Evolutionary conservation across 2,113 vertebrate species (phyloP).

Genomic region (Thamnaconus septentrionalis): DNA sequence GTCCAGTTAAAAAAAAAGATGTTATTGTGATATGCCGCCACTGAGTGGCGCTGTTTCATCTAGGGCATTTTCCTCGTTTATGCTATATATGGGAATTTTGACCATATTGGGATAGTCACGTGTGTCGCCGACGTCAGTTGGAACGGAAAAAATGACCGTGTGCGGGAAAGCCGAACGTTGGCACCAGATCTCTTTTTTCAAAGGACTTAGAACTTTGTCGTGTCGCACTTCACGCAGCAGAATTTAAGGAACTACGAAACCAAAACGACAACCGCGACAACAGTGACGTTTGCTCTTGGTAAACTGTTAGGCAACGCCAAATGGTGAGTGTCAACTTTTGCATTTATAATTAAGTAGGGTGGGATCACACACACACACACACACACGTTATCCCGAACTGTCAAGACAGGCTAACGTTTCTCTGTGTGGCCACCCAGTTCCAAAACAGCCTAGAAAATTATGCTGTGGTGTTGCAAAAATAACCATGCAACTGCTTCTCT

Average conservation of each 20-base stretch:
- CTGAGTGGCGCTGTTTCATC: constrained; percentile 15
- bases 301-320: neutral
- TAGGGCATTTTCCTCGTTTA: rapidly evolving
- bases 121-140: constrained; percentile 28
- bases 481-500: too few species aligned
- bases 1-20: neutral
- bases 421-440: too few species aligned
- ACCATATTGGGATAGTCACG: constrained; percentile 23
- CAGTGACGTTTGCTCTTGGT: neutral
- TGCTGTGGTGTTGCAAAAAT: too few species aligned
- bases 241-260: too few species aligned
- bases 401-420: neutral
- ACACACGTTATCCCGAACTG: neutral
- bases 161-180: constrained; percentile 64
- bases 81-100: constrained; percentile 47
- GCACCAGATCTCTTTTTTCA: constrained; percentile 3
- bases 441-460: too few species aligned
- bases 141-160: constrained; percentile 59
- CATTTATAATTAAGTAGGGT: neutral
- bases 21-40: constrained; percentile 1
- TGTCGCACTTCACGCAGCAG: neutral
- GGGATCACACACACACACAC: neutral
- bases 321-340: constrained; percentile 33
- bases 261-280: neutral
- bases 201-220: too few species aligned